Base-by-base conservation (phyloP, 2,113 vertebrate species). In the Corydoras sp. region DNA sequence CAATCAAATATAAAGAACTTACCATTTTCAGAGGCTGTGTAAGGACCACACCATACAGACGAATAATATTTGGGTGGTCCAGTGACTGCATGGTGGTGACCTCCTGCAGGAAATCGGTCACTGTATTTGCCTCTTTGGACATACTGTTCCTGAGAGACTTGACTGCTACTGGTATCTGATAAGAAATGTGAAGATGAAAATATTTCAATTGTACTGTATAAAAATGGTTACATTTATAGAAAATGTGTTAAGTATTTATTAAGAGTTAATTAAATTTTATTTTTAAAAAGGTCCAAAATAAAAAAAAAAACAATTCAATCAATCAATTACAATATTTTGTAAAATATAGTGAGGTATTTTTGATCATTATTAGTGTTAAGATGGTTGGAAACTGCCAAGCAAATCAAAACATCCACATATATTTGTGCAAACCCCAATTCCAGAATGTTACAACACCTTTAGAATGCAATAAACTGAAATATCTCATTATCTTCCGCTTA, bases 1-100 rank as follows among this genome's bases (percentile, higher is more conserved):
- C 10, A 68, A 30, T 24, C 6, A 35, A 63, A 32, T 11, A 58
- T 31, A 60, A 60, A 43, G 7, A 43, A 4, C 72, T 88, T 65
- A 94, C 93, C 94, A 95, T 96, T 78, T 94, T 94, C 48, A 96
- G 87, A 3, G 93, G 93, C 77, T 91, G 91, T 3, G 89, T 92
- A 71, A 96, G 85, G 0, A 93, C 92, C 1, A 94, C 92, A 0
- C 93, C 94, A 0, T 94, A 91, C 7, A 95, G 89, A 0, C 88
- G 87, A 13, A 96, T 90, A 79, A 96, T 91, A 50, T 95, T 91
- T 11, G 89, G 87, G 78, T 96, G 94, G 54, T 94, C 89, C 76
- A 95, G 59, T 5, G 89, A 90, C 83, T 93, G 92, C 93, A 96
- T 96, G 74, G 82, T 76, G 0, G 90, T 91, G 55, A 93, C 92